Conservation (phyloP, 1,140 invertebrate genomes). For the Drosophila nebulosa region DNA sequence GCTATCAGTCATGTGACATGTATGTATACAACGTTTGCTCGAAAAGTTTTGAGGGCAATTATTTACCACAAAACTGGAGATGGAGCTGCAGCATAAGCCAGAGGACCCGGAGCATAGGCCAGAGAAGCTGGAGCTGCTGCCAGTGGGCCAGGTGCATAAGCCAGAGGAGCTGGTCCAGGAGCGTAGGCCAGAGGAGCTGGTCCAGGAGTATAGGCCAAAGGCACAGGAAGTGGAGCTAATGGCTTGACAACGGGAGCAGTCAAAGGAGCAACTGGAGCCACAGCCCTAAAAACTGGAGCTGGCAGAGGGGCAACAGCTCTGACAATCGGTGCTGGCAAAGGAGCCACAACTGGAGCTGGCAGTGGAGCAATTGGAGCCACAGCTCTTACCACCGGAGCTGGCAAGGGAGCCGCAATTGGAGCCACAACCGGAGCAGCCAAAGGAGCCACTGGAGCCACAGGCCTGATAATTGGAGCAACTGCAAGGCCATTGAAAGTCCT, state of each 20-base stretch:
- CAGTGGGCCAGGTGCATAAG: neutral
- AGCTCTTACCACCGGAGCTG: conserved; percentile 50
- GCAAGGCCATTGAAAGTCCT: conserved; percentile 81
- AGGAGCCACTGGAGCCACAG: conserved; percentile 33
- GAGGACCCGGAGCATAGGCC: conserved; percentile 45
- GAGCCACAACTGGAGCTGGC: too few relatives aligned
- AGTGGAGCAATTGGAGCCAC: conserved; percentile 38
- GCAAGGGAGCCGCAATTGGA: conserved; percentile 22
- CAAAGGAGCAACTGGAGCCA: conserved; percentile 40
- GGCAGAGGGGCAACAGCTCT: conserved; percentile 32
- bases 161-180: conserved; percentile 18
- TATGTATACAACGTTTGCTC: conserved; percentile 18
- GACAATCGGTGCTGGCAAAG: conserved; percentile 13
- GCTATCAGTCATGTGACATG: conserved; percentile 70
- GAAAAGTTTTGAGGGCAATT: conserved; percentile 24
- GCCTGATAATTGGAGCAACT: conserved; percentile 54
- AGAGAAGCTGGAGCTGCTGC: conserved; percentile 44
- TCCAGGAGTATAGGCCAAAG: conserved; percentile 44
- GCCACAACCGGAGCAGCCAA: too few relatives aligned
- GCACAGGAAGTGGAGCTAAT: conserved; percentile 43
- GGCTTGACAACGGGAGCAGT: conserved; percentile 25
- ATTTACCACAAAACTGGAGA: conserved; percentile 62
- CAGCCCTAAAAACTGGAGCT: conserved; percentile 32
- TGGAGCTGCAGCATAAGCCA: conserved; percentile 36
- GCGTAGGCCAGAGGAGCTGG: conserved; percentile 54